Evolutionary conservation across 1,140 invertebrate genomes (phyloP).

Genomic region (Lucilia sericata): DNA sequence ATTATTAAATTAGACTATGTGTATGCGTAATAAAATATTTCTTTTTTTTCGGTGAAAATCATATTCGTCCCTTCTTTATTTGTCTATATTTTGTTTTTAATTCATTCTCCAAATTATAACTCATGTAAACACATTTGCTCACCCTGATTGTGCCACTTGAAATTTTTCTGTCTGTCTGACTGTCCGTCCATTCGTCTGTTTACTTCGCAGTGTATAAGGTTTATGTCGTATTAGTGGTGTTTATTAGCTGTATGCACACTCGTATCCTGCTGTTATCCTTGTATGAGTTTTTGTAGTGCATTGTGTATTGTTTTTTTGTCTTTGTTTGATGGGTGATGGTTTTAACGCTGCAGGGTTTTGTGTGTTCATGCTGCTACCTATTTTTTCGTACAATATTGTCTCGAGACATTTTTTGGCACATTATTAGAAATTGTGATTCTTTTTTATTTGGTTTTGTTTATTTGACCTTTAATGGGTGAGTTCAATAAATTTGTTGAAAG

Average conservation of each 20-base stretch:
- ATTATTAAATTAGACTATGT: conserved; percentile 64
- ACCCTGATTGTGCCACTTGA: not conserved
- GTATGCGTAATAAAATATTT: not conserved
- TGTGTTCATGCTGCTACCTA: not conserved
- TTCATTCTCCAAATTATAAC: not conserved
- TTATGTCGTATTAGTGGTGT: conserved; percentile 19
- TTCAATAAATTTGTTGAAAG: no score
- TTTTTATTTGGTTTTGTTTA: not conserved
- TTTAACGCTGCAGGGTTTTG: conserved; percentile 13
- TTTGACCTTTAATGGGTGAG: not conserved
- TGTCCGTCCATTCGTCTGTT: not conserved
- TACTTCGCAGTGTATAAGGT: not conserved
- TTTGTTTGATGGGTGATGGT: conserved; percentile 17
- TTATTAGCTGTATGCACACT: not conserved
- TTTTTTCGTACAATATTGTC: not conserved
- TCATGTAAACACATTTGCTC: not conserved
- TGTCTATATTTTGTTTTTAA: not conserved
- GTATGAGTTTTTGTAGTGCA: not conserved
- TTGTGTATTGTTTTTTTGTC: not conserved
- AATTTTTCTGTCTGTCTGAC: not conserved
- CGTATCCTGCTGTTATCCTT: conserved; percentile 17
- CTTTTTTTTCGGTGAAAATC: not conserved
- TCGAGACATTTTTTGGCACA: conserved; percentile 6
- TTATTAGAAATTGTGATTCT: not conserved
- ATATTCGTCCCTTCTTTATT: not conserved